A percentile compares a stretch with the other conserved stretches of the same genome.
Evolutionary conservation across 2,888 invertebrate genomes (phyloP).

Genomic region (Uloborus plumipes): DNA sequence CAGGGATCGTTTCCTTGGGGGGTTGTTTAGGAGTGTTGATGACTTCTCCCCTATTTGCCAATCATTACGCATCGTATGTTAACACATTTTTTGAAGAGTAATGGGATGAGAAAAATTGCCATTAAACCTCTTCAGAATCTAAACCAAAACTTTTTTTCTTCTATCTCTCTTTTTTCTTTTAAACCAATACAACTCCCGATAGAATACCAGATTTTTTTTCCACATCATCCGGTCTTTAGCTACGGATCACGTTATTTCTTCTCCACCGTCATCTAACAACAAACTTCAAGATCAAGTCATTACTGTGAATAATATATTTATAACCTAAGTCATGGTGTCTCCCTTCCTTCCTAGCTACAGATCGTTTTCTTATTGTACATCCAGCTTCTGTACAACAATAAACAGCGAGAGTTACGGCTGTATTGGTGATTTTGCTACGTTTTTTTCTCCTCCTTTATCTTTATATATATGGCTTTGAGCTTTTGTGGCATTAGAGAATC

Average conservation of each 20-base stretch:
- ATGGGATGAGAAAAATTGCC: conserved; percentile 40
- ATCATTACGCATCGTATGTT: conserved; percentile 44
- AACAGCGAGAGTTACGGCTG: conserved; percentile 38
- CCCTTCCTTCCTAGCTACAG: conserved; percentile 6
- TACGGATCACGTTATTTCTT: conserved; percentile 45
- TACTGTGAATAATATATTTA: conserved; percentile 63
- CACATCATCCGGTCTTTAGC: conserved; percentile 20
- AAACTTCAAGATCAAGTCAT: conserved; percentile 62
- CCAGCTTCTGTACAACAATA: conserved; percentile 39
- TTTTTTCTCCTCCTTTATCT: conserved; percentile 1
- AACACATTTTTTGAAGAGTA: conserved; percentile 33
- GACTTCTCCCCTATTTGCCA: conserved; percentile 53
- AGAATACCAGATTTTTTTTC: conserved; percentile 7
- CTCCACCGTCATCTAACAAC: conserved; percentile 45
- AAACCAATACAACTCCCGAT: conserved; percentile 1
- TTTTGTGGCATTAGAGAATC: conserved; percentile 37
- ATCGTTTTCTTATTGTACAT: conserved; percentile 50
- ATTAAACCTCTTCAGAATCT: conserved; percentile 26
- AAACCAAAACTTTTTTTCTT: not conserved
- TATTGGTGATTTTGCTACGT: conserved; percentile 43
- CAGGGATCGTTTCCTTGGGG: conserved; percentile 13
- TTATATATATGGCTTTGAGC: conserved; percentile 22
- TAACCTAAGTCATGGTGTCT: conserved; percentile 35
- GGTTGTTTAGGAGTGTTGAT: conserved; percentile 46
- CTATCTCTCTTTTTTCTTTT: not conserved